phyloP scores from a whole-genome alignment of 2,797 vertebrate genomes.

The Sebastes jordani region DNA sequence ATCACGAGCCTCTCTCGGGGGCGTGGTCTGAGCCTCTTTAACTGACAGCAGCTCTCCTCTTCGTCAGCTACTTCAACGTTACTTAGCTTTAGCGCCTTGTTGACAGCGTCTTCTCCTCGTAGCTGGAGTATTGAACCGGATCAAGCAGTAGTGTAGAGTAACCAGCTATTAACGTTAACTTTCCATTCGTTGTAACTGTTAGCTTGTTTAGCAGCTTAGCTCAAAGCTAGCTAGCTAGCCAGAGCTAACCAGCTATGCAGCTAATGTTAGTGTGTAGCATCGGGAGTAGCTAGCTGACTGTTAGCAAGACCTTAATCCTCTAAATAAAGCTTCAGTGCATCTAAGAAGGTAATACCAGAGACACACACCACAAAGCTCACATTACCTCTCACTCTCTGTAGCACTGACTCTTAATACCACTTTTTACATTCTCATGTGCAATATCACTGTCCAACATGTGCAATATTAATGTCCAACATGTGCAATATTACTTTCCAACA shows the following conservation, averaged over 20 bases:
- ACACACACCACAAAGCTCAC: neutral
- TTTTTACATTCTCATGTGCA: too few relatives aligned
- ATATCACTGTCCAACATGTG: too few relatives aligned
- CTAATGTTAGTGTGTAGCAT: constrained; percentile 33
- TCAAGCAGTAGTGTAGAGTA: neutral
- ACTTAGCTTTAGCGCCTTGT: neutral
- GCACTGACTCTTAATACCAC: too few relatives aligned
- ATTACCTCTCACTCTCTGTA: too few relatives aligned
- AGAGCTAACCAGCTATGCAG: constrained; percentile 14
- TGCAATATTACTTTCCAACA: too few relatives aligned
- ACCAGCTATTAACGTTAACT: neutral
- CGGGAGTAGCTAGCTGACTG: constrained; percentile 27
- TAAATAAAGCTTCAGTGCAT: neutral
- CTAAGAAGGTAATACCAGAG: neutral
- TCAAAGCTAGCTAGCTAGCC: constrained; percentile 6
- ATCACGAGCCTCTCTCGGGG: constrained; percentile 40
- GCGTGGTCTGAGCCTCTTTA: constrained; percentile 35
- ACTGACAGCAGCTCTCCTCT: neutral
- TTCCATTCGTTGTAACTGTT: neutral
- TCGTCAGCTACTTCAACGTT: constrained; percentile 29
- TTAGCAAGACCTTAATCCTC: neutral
- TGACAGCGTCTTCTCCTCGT: neutral
- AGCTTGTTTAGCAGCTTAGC: constrained; percentile 8
- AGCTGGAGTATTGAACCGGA: neutral
- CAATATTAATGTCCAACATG: accelerated